These are phyloP conservation scores for Cavia aperea DNA, from an alignment of 2,113 vertebrate genomes.

Conservation along the genomic window DNA sequence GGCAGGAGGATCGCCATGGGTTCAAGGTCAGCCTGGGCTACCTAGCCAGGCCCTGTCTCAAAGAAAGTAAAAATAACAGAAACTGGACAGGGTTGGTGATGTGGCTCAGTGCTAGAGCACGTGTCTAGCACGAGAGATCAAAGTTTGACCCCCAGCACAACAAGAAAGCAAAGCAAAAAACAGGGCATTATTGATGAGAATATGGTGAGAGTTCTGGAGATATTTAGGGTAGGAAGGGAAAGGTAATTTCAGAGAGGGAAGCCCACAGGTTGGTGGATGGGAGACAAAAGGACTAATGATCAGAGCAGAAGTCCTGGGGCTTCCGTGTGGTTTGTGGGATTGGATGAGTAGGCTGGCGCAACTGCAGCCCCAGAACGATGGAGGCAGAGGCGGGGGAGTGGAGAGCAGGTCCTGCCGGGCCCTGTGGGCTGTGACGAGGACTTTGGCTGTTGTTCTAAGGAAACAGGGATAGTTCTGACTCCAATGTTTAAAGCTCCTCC, in stretches of 20 bases:
- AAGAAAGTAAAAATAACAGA: neutral
- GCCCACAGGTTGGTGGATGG: neutral
- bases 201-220: neutral
- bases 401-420: neutral
- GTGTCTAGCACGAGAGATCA: neutral
- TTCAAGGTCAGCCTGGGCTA: neutral
- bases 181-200: neutral
- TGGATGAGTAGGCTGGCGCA: neutral
- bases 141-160: neutral
- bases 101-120: neutral
- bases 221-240: neutral
- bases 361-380: neutral
- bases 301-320: neutral
- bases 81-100: neutral
- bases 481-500: neutral
- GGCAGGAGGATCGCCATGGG: neutral
- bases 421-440: neutral
- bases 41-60: neutral
- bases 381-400: neutral
- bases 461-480: neutral
- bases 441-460: neutral
- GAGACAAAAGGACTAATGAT: neutral
- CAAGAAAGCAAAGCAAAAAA: neutral
- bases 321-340: neutral
- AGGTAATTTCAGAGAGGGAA: neutral